Evolutionary conservation across 2,113 vertebrate genomes (phyloP).

Genomic region (Leptodactylus fuscus): DNA sequence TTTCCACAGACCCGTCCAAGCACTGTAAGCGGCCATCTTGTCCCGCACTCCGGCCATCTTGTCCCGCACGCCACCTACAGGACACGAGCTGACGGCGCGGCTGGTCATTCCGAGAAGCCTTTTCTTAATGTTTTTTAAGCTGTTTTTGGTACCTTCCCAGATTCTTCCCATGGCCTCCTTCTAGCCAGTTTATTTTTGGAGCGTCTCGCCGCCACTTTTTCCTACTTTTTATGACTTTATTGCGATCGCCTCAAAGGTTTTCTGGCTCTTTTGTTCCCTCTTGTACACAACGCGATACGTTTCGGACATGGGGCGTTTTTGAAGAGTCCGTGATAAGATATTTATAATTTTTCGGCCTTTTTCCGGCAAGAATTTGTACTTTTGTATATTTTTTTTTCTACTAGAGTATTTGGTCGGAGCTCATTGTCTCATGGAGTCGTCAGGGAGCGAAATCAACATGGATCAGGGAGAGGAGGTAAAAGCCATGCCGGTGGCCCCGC

Average conservation of each 20-base stretch:
- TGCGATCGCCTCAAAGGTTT: no score
- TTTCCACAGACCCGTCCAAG: background rate
- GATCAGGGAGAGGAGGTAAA: background rate
- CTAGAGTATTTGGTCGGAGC: no score
- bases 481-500: fast-evolving
- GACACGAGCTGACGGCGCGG: no score
- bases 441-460: background rate
- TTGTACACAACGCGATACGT: background rate
- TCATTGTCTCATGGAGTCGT: conserved; percentile 38
- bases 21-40: background rate
- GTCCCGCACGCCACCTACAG: no score
- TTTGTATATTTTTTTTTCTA: conserved; percentile 7
- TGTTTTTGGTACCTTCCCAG: background rate
- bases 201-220: no score
- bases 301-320: background rate
- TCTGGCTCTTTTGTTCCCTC: no score
- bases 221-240: no score
- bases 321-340: background rate
- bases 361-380: background rate
- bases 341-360: conserved; percentile 20
- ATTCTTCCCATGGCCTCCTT: background rate
- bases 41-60: no score
- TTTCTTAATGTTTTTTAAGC: background rate
- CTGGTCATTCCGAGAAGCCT: no score
- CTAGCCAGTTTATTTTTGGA: background rate